Evolutionary conservation across 2,797 vertebrate genomes (phyloP).

Genomic region (Darevskia mixta): DNA sequence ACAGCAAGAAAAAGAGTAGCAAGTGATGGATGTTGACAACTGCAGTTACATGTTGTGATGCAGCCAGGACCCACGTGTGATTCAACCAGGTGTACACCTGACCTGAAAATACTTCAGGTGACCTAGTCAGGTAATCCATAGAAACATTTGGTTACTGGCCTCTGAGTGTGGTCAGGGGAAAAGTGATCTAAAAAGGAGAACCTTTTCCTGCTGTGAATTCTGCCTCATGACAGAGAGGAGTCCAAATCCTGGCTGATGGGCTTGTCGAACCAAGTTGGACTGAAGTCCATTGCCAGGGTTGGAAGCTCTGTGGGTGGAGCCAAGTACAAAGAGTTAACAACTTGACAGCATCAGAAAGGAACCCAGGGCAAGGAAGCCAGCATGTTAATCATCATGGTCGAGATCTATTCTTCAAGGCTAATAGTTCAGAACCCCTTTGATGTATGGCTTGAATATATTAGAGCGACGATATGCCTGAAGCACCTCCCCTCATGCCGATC

Average conservation of each 20-base stretch:
- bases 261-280: background rate
- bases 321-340: constrained; percentile 55
- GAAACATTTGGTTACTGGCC: background rate
- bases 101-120: background rate
- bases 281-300: background rate
- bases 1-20: background rate
- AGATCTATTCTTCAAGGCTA: constrained; percentile 75
- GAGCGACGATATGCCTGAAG: constrained; percentile 72
- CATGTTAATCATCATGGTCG: constrained; percentile 73
- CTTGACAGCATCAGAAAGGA: constrained; percentile 62
- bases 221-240: background rate
- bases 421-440: constrained; percentile 78
- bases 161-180: background rate
- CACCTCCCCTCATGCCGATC: constrained; percentile 68
- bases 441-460: constrained; percentile 77
- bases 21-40: background rate
- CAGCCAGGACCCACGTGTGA: constrained; percentile 18
- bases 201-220: background rate
- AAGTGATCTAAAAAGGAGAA: background rate
- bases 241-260: background rate
- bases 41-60: constrained; percentile 12
- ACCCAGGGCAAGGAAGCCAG: constrained; percentile 54
- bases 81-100: background rate
- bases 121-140: background rate
- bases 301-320: constrained; percentile 28